phyloP scores from a whole-genome alignment of 2,888 invertebrate species.

The Meghimatium bilineatum region DNA sequence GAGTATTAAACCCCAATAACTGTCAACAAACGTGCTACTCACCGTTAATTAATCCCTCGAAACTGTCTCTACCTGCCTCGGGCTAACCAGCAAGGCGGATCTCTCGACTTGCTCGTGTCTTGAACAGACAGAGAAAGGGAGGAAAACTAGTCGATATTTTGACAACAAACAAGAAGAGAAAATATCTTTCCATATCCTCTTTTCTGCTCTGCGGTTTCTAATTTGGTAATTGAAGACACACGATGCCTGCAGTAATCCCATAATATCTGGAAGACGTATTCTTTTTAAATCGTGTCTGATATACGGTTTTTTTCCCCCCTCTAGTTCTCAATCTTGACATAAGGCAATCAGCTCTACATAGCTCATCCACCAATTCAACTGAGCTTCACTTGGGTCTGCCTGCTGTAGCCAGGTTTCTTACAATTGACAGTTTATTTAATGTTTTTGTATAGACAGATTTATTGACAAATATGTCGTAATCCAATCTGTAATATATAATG shows the following conservation, averaged over 20 bases:
- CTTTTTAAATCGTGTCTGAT: neutral
- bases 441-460: neutral
- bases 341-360: neutral
- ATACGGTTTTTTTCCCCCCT: neutral
- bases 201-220: constrained; percentile 34
- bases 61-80: constrained; percentile 1
- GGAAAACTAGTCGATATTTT: neutral
- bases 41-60: constrained; percentile 37
- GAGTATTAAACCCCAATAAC: constrained; percentile 39
- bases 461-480: neutral
- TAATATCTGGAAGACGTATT: neutral
- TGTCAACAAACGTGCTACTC: constrained; percentile 41
- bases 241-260: constrained; percentile 23
- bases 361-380: neutral
- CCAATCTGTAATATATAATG: neutral
- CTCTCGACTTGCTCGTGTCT: neutral
- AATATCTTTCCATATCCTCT: neutral
- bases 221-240: constrained; percentile 31
- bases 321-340: neutral
- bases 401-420: neutral
- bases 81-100: neutral
- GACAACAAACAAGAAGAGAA: neutral
- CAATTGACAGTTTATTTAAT: too few species aligned
- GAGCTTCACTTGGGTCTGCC: neutral
- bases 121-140: neutral